Conservation (phyloP, 2,888 invertebrate species). For the Drymonia ruficornis region DNA sequence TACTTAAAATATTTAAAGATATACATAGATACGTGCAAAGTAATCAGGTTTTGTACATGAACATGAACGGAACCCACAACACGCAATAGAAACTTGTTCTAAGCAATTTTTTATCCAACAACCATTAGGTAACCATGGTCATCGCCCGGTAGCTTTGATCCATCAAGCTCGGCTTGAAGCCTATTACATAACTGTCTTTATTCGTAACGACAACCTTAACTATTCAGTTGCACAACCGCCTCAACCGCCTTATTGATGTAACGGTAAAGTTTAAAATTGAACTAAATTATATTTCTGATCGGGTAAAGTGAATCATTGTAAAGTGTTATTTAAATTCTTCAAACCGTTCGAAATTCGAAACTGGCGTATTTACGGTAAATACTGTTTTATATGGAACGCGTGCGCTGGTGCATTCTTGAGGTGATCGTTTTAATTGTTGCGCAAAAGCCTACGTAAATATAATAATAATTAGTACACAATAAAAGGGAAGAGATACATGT, state of each 20-base stretch:
- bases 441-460: neutral
- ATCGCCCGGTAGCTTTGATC: slow-evolving; percentile 46
- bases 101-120: slow-evolving; percentile 25
- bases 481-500: no score
- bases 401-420: slow-evolving; percentile 38
- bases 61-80: neutral
- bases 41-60: neutral
- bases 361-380: slow-evolving; percentile 56
- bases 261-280: slow-evolving; percentile 22
- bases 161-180: slow-evolving; percentile 25
- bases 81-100: neutral
- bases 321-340: slow-evolving; percentile 49
- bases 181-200: slow-evolving; percentile 33
- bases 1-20: no score
- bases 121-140: slow-evolving; percentile 50
- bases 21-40: neutral
- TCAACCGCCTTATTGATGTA: slow-evolving; percentile 6
- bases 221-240: slow-evolving; percentile 2
- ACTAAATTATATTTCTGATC: slow-evolving; percentile 10
- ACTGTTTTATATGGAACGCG: slow-evolving; percentile 50
- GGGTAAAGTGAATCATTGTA: slow-evolving; percentile 40
- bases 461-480: no score
- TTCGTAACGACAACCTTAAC: slow-evolving; percentile 16
- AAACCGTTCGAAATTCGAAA: slow-evolving; percentile 54
- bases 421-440: slow-evolving; percentile 16